These are phyloP conservation scores for Drosophila tristis DNA, from an alignment of 1,140 invertebrate species.

Conservation along the genomic window DNA sequence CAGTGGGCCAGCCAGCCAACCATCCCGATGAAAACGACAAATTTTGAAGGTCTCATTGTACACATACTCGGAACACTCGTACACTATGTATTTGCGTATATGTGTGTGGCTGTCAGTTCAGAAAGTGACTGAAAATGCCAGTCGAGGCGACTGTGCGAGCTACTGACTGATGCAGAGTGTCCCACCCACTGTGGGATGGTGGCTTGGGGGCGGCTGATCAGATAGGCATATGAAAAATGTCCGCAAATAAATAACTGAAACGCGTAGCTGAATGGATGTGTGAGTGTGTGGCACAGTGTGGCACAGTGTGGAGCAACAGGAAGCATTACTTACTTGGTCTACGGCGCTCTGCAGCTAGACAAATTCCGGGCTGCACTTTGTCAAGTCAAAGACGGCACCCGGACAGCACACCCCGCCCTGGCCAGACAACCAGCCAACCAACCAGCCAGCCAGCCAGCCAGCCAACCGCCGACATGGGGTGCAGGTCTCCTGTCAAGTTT, in stretches of 20 bases:
- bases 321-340: slow-evolving; percentile 24
- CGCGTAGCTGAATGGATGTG: slow-evolving; percentile 16
- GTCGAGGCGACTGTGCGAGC: too few species aligned
- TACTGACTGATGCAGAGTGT: slow-evolving; percentile 14
- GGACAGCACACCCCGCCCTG: too few species aligned
- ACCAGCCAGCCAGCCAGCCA: not conserved
- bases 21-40: slow-evolving; percentile 18
- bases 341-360: slow-evolving; percentile 25
- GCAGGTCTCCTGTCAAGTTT: slow-evolving; percentile 11
- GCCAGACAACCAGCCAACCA: too few species aligned
- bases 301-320: slow-evolving; percentile 25
- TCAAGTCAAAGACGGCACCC: slow-evolving; percentile 6
- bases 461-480: not conserved
- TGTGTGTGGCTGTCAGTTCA: not conserved
- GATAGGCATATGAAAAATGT: slow-evolving; percentile 65
- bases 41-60: slow-evolving; percentile 56
- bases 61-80: not conserved
- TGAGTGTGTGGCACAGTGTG: not conserved
- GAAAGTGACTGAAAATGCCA: not conserved
- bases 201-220: slow-evolving; percentile 22
- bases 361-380: slow-evolving; percentile 15
- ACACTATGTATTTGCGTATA: too few species aligned
- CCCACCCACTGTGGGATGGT: too few species aligned
- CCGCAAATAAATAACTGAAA: slow-evolving; percentile 58
- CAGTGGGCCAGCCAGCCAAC: too few species aligned